Evolutionary conservation across 2,113 vertebrate species (phyloP), one percentile per base, ranked within the genome.

Genomic region (Cheilinus undulatus): DNA sequence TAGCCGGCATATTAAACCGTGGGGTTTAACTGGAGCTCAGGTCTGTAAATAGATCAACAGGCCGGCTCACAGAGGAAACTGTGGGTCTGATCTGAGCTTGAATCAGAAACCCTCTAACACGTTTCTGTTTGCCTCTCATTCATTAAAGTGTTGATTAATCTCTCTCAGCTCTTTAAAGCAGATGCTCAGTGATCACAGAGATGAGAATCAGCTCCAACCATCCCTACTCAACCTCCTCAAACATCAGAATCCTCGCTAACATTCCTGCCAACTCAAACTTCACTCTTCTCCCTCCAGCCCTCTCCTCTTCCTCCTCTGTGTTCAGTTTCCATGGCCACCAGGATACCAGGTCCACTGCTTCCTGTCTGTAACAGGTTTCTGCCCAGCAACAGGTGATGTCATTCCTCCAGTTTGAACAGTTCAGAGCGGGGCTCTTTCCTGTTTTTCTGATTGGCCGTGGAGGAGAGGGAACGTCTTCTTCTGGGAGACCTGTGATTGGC

Each of bases 351-450:
- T 87, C 77, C 82, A 84, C 69, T 58, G 72, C 85, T 92, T 92
- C 90, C 92, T 90, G 89, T 90, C 83, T 88, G 67, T 69, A 76
- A 84, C 71, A 90, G 78, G 78, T 89, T 91, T 91, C 87, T 85
- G 89, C 92, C 90, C 82, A 81, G 91, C 90, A 93, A 94, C 93
- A 93, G 87, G 92, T 93, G 93, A 94, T 93, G 90, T 93, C 91
- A 93, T 57, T 80, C 34, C 76, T 75, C 65, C 70, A 46, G 52
- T 56, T 78, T 69, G 36, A 52, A 36, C 17, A 57, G 24, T 80
- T 81, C 79, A 63, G 75, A 73, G 86, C 49, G 34, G 7, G 62
- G 42, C 34, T 56, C 69, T 61, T 48, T 58, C 62, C 50, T 28
- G 38, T 27, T 81, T 86, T 85, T 84, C 38, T 68, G 65, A 93